Conservation (phyloP, 2,888 invertebrate genomes). For the Drosophila siamana region DNA sequence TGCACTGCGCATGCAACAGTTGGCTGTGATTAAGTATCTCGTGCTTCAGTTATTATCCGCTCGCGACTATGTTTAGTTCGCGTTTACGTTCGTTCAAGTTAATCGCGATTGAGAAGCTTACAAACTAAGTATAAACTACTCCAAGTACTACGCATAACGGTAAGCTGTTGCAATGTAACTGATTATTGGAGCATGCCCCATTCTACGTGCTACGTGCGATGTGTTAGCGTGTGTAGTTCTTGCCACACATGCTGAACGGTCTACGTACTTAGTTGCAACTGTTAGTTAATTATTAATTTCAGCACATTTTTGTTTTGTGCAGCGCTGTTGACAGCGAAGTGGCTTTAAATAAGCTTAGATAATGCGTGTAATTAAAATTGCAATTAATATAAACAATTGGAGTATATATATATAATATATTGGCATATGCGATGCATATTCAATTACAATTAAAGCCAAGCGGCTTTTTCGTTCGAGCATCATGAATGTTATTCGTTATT, state of each 20-base stretch:
- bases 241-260: background rate
- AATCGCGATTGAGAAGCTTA: slow-evolving; percentile 21
- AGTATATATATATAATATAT: background rate
- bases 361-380: slow-evolving; percentile 16
- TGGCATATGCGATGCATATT: background rate
- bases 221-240: slow-evolving; percentile 17
- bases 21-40: slow-evolving; percentile 16
- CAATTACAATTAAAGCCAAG: slow-evolving; percentile 14
- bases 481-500: slow-evolving; percentile 19
- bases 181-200: slow-evolving; percentile 53
- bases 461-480: slow-evolving; percentile 3
- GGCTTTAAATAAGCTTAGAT: slow-evolving; percentile 17
- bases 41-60: slow-evolving; percentile 58
- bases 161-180: slow-evolving; percentile 32
- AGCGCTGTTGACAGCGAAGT: slow-evolving; percentile 27
- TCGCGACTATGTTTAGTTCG: slow-evolving; percentile 60
- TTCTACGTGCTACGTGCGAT: background rate
- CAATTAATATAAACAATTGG: slow-evolving; percentile 22
- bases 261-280: slow-evolving; percentile 5
- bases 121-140: slow-evolving; percentile 1
- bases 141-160: slow-evolving; percentile 27
- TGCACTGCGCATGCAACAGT: slow-evolving; percentile 37
- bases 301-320: background rate
- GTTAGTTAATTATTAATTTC: slow-evolving; percentile 14
- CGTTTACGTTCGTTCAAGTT: slow-evolving; percentile 38